Conservation (phyloP, 2,888 invertebrate species). For the Neoascia interrupta region DNA sequence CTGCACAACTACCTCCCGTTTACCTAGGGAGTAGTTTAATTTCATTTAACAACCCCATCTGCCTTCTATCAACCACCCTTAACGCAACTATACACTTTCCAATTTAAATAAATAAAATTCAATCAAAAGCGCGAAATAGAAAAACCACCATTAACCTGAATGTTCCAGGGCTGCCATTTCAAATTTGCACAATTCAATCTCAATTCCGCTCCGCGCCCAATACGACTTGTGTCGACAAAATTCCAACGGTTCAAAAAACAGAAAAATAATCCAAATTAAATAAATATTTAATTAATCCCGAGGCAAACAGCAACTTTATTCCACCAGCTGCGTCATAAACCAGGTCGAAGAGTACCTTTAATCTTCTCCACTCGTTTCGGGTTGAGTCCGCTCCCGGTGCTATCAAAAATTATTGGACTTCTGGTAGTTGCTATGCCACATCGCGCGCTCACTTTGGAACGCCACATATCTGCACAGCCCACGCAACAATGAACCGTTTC, state of each 20-base stretch:
- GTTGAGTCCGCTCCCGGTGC: constrained; percentile 43
- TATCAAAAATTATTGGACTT: constrained; percentile 69
- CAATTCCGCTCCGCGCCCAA: constrained; percentile 1
- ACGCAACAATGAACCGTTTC: constrained; percentile 64
- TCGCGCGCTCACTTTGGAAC: background rate
- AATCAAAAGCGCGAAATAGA: constrained; percentile 57
- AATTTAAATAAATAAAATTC: constrained; percentile 67
- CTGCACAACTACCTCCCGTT: too few relatives aligned
- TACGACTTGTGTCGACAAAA: background rate
- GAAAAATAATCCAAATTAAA: constrained; percentile 56
- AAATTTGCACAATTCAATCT: constrained; percentile 60
- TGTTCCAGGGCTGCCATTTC: constrained; percentile 25
- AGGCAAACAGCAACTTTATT: constrained; percentile 49
- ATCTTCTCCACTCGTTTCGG: constrained; percentile 33
- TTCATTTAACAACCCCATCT: background rate
- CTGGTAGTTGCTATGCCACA: constrained; percentile 55
- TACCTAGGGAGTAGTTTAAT: constrained; percentile 30
- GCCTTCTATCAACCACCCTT: background rate
- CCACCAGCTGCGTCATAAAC: constrained; percentile 42
- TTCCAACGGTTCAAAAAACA: constrained; percentile 9
- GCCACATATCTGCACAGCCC: constrained; percentile 15
- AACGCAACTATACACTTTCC: constrained; percentile 21
- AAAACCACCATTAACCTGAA: constrained; percentile 37
- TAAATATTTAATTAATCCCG: constrained; percentile 69
- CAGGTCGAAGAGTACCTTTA: constrained; percentile 54